A percentile compares a stretch with the other conserved stretches of the same genome.
phyloP scores from a whole-genome alignment of 2,888 invertebrate genomes.

The Chymomyza fuscimana region DNA sequence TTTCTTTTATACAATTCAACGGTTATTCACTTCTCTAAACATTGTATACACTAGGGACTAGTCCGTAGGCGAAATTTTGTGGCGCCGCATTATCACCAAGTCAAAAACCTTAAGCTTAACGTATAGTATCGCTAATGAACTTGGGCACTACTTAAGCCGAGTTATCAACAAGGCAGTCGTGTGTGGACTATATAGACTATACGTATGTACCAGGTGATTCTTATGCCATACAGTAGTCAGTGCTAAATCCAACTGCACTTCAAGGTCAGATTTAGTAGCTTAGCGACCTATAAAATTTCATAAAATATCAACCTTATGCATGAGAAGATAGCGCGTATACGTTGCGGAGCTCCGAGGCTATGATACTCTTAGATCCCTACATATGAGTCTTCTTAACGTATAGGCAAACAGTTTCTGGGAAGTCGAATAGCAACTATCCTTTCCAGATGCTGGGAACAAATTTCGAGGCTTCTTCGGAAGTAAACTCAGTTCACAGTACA shows the following conservation, averaged over 20 bases:
- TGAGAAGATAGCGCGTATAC: background rate
- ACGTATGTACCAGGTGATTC: background rate
- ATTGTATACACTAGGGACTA: background rate
- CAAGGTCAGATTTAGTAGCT: background rate
- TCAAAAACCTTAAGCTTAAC: background rate
- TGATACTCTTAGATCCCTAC: background rate
- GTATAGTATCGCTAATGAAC: background rate
- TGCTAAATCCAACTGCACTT: background rate
- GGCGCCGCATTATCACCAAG: background rate
- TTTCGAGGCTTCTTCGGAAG: too few relatives aligned
- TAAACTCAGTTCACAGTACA: too few relatives aligned
- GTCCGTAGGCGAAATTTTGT: background rate
- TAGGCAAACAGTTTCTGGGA: too few relatives aligned
- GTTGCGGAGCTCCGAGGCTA: background rate
- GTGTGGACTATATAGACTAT: background rate
- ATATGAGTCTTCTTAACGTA: background rate
- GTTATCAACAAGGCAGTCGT: background rate
- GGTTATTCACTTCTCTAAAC: constrained; percentile 4
- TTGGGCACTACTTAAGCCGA: constrained; percentile 4
- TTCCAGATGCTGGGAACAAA: too few relatives aligned
- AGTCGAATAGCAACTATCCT: too few relatives aligned
- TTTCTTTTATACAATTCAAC: background rate
- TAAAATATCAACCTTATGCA: background rate
- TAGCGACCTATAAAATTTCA: background rate
- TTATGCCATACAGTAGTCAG: background rate